Percentiles rank a stretch among this genome's conserved stretches.
Conservation (phyloP, 2,888 invertebrate genomes). For the Lamellibrachia columna region DNA sequence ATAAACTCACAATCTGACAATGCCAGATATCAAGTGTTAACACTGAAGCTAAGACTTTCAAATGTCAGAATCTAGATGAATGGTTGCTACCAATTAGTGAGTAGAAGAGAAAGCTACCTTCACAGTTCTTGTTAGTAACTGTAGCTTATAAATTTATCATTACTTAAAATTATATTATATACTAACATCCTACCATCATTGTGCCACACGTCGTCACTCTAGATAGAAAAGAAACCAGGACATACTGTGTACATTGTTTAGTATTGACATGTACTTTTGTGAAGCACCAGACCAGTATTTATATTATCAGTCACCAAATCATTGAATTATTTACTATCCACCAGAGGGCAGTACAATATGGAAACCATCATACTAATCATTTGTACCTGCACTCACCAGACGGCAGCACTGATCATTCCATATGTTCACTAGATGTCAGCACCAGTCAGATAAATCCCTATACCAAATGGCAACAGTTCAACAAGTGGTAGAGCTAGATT, state of each 20-base stretch:
- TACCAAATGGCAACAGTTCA: not conserved
- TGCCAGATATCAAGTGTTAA: not conserved
- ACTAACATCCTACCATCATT: no score
- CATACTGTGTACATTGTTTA: not conserved
- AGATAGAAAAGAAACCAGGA: not conserved
- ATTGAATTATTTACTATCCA: not conserved
- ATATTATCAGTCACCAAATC: not conserved
- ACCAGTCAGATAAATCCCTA: not conserved
- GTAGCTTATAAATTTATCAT: not conserved
- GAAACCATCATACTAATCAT: not conserved
- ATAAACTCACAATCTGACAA: not conserved
- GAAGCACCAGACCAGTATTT: not conserved
- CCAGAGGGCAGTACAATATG: not conserved
- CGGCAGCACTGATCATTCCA: not conserved
- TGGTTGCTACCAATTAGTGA: not conserved
- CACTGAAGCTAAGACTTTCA: not conserved
- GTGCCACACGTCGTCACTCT: no score
- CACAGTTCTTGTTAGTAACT: not conserved
- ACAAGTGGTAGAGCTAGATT: not conserved
- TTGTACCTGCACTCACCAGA: not conserved
- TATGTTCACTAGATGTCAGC: not conserved
- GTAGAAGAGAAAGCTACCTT: not conserved
- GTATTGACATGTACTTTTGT: not conserved
- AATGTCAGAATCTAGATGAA: not conserved
- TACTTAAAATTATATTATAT: not conserved